These are phyloP conservation scores for Zaprionus capensis DNA, from an alignment of 1,140 invertebrate genomes.

Conservation along the genomic window DNA sequence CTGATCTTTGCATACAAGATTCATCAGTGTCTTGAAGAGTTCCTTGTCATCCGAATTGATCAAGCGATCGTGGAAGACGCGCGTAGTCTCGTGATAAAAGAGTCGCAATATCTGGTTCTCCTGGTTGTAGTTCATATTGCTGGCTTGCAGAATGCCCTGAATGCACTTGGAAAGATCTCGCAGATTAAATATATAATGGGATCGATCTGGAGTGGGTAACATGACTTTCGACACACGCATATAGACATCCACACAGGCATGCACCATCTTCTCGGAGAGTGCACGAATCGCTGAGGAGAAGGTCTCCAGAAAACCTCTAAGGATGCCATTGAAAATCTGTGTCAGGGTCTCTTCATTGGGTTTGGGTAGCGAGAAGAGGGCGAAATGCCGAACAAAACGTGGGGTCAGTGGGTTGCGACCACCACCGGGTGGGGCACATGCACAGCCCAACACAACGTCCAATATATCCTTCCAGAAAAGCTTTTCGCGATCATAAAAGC, in stretches of 20 bases:
- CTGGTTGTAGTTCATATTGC: constrained; percentile 85
- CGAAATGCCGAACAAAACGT: constrained; percentile 94
- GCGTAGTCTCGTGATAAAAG: constrained; percentile 95
- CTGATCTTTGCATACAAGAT: constrained; percentile 86
- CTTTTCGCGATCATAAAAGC: constrained; percentile 93
- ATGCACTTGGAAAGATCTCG: constrained; percentile 95
- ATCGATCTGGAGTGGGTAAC: constrained; percentile 94
- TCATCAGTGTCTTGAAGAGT: constrained; percentile 90
- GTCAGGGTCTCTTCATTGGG: constrained; percentile 91
- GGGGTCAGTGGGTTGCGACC: constrained; percentile 93
- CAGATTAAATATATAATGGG: constrained; percentile 96
- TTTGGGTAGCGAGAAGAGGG: constrained; percentile 90
- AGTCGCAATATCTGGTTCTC: constrained; percentile 85
- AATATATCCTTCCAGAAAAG: constrained; percentile 94
- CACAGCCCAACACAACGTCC: constrained; percentile 92
- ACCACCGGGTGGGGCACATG: constrained; percentile 95
- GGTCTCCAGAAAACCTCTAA: constrained; percentile 88
- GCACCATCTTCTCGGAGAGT: constrained; percentile 90
- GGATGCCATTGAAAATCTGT: constrained; percentile 90
- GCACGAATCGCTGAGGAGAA: constrained; percentile 90
- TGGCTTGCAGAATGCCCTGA: constrained; percentile 92
- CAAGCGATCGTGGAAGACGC: constrained; percentile 96
- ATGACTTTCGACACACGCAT: constrained; percentile 90
- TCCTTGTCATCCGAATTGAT: constrained; percentile 92
- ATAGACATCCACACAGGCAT: constrained; percentile 92